Percentiles rank a stretch among this genome's conserved stretches.
Evolutionary conservation across 2,888 invertebrate species (phyloP).

Genomic region (Isoperla grammatica): DNA sequence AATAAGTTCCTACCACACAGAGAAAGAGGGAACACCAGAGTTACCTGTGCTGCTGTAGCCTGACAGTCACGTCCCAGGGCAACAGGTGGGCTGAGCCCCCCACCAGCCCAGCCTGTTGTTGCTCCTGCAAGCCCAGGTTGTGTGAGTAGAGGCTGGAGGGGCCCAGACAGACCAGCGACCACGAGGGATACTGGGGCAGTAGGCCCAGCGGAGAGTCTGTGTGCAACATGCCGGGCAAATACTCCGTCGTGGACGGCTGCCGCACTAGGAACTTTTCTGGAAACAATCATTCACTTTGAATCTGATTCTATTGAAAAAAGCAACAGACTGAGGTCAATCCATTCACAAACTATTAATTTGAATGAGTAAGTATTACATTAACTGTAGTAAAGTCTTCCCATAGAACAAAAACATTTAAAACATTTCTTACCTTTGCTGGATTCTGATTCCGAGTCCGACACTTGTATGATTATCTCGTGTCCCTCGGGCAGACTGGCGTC

Average conservation of each 20-base stretch:
- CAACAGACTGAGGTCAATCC: neutral
- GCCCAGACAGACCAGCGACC: conserved; percentile 87
- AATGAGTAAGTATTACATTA: neutral
- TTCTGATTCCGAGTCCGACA: conserved; percentile 43
- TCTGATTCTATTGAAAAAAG: neutral
- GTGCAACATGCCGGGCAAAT: conserved; percentile 87
- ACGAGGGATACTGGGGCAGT: conserved; percentile 82
- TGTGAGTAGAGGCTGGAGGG: conserved; percentile 88
- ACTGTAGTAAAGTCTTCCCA: neutral
- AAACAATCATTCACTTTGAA: conserved; percentile 24
- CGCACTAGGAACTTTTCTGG: conserved; percentile 55
- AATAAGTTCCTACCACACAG: no score
- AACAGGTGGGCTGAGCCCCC: conserved; percentile 84
- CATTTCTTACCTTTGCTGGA: conserved; percentile 42
- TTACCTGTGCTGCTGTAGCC: conserved; percentile 43
- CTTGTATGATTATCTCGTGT: conserved; percentile 46
- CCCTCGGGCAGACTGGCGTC: conserved; percentile 35
- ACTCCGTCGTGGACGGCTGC: conserved; percentile 81
- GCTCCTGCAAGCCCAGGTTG: conserved; percentile 75
- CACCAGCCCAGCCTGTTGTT: conserved; percentile 81
- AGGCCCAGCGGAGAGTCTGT: conserved; percentile 65
- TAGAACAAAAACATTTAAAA: conserved; percentile 10
- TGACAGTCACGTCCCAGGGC: conserved; percentile 86
- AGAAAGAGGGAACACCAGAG: neutral
- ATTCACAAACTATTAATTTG: neutral